Evolutionary conservation across 2,888 invertebrate genomes (phyloP).

Genomic region (Dicranocentrus wangi): DNA sequence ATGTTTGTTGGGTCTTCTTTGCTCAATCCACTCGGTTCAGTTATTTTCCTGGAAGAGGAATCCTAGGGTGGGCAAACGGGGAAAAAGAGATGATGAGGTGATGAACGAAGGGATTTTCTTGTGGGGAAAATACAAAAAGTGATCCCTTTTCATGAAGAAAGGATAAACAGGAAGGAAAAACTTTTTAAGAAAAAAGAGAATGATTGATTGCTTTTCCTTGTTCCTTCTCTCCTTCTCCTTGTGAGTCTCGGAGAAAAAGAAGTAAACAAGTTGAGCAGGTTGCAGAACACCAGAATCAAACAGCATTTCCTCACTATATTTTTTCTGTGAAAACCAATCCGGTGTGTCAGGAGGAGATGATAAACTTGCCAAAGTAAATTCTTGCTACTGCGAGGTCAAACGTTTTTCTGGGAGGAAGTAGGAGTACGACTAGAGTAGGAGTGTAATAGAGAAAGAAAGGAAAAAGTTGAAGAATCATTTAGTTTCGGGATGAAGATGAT

Average conservation of each 20-base stretch:
- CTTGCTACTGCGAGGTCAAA: no score
- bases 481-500: background rate
- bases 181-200: conserved; percentile 33
- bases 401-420: background rate
- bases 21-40: no score
- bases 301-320: background rate
- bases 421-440: no score
- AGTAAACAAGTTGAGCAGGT: conserved; percentile 28
- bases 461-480: background rate
- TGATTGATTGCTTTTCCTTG: conserved; percentile 63
- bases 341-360: conserved; percentile 6
- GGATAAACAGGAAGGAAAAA: conserved; percentile 19
- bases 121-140: no score
- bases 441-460: background rate
- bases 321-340: background rate
- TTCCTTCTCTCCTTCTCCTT: conserved; percentile 35
- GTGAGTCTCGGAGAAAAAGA: no score
- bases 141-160: background rate
- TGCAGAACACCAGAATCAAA: background rate
- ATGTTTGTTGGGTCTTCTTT: no score
- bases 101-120: background rate
- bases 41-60: background rate
- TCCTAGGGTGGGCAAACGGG: background rate
- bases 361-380: conserved; percentile 23
- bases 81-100: background rate